phyloP scores from a whole-genome alignment of 2,797 vertebrate genomes.

The Dicrostonyx torquatus region DNA sequence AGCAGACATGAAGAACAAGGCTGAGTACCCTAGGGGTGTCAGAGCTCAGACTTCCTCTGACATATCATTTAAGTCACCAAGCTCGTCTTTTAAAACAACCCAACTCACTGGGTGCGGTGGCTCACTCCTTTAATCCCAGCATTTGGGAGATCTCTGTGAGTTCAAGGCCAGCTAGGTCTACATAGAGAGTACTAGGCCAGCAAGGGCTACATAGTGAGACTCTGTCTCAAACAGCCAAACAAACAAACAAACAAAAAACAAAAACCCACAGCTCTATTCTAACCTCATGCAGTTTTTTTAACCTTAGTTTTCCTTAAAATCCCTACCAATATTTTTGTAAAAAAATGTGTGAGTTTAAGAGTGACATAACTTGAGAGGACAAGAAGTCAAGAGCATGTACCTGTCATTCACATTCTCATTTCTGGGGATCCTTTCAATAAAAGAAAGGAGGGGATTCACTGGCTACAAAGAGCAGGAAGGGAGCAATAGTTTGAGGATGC shows the following conservation, averaged over 20 bases:
- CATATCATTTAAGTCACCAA: neutral
- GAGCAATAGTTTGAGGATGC: fast-evolving
- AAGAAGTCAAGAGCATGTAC: neutral
- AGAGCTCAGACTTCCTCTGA: neutral
- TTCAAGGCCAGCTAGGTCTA: neutral
- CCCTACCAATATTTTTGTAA: neutral
- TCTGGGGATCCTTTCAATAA: neutral
- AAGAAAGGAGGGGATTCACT: neutral
- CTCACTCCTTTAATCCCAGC: too few species aligned
- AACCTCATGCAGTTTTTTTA: neutral
- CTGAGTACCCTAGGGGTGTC: too few species aligned
- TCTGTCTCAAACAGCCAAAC: neutral
- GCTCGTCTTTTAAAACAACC: neutral
- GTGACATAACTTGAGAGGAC: too few species aligned
- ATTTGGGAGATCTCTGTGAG: neutral
- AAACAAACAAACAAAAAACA: neutral
- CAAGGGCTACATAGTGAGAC: neutral
- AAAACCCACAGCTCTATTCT: neutral
- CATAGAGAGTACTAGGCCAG: neutral
- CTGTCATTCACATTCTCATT: too few species aligned
- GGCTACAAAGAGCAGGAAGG: neutral
- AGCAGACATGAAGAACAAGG: neutral
- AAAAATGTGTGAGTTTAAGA: neutral
- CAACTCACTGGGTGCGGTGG: neutral
- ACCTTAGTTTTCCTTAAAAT: neutral